Percentiles rank a stretch among this genome's conserved stretches.
phyloP scores from a whole-genome alignment of 2,888 invertebrate genomes.

The Atrina japonica region DNA sequence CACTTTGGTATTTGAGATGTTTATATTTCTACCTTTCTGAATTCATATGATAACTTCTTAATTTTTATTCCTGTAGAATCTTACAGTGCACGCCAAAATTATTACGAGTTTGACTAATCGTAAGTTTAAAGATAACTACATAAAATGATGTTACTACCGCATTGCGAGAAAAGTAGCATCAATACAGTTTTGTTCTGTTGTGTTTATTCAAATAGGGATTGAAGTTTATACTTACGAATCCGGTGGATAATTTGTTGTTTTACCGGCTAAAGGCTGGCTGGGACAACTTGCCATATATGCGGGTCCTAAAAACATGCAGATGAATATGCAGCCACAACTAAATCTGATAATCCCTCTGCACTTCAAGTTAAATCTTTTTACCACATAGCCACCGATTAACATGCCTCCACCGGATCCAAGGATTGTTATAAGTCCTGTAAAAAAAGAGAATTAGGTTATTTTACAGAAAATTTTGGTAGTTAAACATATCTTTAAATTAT shows the following conservation, averaged over 20 bases:
- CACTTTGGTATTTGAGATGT: too few species aligned
- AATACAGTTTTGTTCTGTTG: too few species aligned
- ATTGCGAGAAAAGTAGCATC: too few species aligned
- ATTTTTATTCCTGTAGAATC: too few species aligned
- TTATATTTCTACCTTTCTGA: too few species aligned
- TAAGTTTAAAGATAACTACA: too few species aligned
- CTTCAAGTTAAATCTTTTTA: conserved; percentile 64
- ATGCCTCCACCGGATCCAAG: conserved; percentile 74
- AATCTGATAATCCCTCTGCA: conserved; percentile 67
- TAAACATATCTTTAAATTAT: too few species aligned
- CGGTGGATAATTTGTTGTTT: conserved; percentile 32
- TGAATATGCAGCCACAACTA: conserved; percentile 48
- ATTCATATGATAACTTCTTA: too few species aligned
- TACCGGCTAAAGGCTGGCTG: conserved; percentile 48
- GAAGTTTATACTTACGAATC: background rate
- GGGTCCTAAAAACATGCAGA: conserved; percentile 52
- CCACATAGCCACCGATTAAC: conserved; percentile 69
- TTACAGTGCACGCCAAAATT: too few species aligned
- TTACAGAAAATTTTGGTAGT: background rate
- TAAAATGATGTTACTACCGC: too few species aligned
- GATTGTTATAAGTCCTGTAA: conserved; percentile 68
- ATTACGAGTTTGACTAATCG: too few species aligned
- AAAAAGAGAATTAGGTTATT: background rate
- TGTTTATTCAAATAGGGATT: too few species aligned
- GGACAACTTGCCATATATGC: conserved; percentile 56